Conservation (phyloP, 2,113 vertebrate species). For the Dicrurus megarhynchus region DNA sequence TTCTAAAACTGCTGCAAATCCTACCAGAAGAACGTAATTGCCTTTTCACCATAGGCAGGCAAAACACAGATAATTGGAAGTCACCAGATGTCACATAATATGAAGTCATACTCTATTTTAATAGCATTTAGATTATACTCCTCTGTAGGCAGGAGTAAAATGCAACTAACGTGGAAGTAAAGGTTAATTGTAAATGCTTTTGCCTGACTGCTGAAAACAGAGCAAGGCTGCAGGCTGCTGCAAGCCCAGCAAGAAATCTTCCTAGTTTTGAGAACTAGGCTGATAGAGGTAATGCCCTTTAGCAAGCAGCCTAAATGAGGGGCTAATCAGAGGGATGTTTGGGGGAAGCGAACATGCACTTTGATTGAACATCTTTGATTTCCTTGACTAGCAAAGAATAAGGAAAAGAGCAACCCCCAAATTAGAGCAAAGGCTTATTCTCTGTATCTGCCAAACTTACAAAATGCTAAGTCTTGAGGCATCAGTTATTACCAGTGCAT, state of each 20-base stretch:
- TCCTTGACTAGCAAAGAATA: neutral
- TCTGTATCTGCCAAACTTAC: neutral
- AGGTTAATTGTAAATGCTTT: conserved; percentile 68
- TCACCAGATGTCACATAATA: conserved; percentile 67
- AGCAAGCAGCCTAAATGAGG: conserved; percentile 49
- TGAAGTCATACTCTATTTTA: conserved; percentile 66
- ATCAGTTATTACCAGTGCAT: neutral
- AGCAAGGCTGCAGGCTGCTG: conserved; percentile 70
- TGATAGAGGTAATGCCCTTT: conserved; percentile 68
- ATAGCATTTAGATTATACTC: conserved; percentile 62
- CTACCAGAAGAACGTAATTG: conserved; percentile 50
- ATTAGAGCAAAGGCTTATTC: neutral
- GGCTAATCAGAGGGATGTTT: conserved; percentile 49
- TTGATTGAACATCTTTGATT: neutral
- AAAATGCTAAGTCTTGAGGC: neutral
- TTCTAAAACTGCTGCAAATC: conserved; percentile 47
- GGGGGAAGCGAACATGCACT: neutral
- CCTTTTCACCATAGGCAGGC: conserved; percentile 61
- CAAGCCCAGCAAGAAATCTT: conserved; percentile 73
- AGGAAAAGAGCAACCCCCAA: neutral
- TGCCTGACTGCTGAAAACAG: conserved; percentile 73
- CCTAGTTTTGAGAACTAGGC: conserved; percentile 73
- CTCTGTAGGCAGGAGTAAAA: conserved; percentile 61
- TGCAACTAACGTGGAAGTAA: conserved; percentile 57
- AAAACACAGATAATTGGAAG: conserved; percentile 60